Evolutionary conservation across 2,888 invertebrate species (phyloP), one percentile per base, ranked within the genome.

Genomic region (Euplagia quadripunctaria): DNA sequence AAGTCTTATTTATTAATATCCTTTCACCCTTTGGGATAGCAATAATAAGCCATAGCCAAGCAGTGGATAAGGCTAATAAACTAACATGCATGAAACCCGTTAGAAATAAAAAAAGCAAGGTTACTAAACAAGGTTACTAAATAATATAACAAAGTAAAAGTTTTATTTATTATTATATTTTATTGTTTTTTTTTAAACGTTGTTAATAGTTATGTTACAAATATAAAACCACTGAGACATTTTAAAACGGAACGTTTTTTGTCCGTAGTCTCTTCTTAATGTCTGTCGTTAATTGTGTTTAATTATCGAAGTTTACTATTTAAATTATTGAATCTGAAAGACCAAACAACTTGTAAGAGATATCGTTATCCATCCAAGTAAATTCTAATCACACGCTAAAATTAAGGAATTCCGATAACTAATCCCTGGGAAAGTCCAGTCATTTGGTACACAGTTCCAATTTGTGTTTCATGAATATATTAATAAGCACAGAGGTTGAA

Each of bases 381-480:
- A 82, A 88, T 88, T 88, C 86, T 91, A 90, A 92, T 91, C 89
- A 90, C 85, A 83, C 80, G 82, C 81, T 79, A 79, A 86, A 89
- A 89, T 89, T 89, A 89, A 89, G 91, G 88, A 90, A 91, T 90
- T 87, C 88, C 86, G 88, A 89, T 91, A 89, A 88, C 90, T 91
- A 91, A 92, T 92, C 88, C 89, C 81, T 77, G 74, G 77, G 84
- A 82, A 86, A 88, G 86, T 87, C 86, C 84, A 87, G 88, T 88
- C 90, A 89, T 90, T 92, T 89, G 84, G 87, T 86, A 84, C 86
- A 85, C 86, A 87, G 82, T 85, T 88, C 88, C 90, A 92, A 91
- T 92, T 91, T 89, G 88, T 85, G 82, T 86, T 90, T 90, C 89
- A 91, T 92, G 92, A 92, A 92, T 93, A 31, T 31, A 92, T 91